A percentile compares a stretch with the other conserved stretches of the same genome.
phyloP scores from a whole-genome alignment of 2,888 invertebrate species.

The Alsophila aescularia region DNA sequence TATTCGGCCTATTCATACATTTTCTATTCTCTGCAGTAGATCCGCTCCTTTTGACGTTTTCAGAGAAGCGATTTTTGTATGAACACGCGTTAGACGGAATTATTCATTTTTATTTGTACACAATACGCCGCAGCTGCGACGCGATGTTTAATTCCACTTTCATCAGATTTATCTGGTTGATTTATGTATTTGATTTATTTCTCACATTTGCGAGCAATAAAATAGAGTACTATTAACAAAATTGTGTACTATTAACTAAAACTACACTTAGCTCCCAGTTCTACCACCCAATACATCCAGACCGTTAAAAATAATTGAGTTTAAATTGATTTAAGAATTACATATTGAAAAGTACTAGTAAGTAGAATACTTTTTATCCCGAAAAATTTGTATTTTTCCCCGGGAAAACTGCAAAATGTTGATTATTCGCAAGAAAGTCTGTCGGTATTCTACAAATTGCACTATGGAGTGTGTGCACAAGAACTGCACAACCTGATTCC shows the following conservation, averaged over 20 bases:
- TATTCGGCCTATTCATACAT: conserved; percentile 24
- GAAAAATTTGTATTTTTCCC: too few species aligned
- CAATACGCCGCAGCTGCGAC: conserved; percentile 24
- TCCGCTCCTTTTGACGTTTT: conserved; percentile 7
- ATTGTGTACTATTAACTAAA: neutral
- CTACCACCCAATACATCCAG: too few species aligned
- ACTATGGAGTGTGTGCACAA: too few species aligned
- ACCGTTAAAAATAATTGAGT: too few species aligned
- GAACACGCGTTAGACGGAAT: conserved; percentile 21
- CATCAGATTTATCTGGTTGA: conserved; percentile 27
- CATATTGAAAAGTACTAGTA: too few species aligned
- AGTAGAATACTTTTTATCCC: too few species aligned
- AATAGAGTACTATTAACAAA: neutral
- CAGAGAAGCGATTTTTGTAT: conserved; percentile 8
- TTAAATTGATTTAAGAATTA: too few species aligned
- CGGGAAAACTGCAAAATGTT: too few species aligned
- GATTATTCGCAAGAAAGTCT: too few species aligned
- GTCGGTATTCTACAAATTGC: too few species aligned
- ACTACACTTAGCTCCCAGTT: neutral
- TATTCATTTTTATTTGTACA: conserved; percentile 29
- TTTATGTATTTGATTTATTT: conserved; percentile 14
- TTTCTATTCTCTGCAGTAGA: conserved; percentile 21
- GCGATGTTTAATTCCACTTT: conserved; percentile 26
- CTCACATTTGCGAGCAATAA: neutral
- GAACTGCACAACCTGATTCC: too few species aligned